Conservation (phyloP, 2,888 invertebrate genomes). For the Amphipyra tragopoginis region DNA sequence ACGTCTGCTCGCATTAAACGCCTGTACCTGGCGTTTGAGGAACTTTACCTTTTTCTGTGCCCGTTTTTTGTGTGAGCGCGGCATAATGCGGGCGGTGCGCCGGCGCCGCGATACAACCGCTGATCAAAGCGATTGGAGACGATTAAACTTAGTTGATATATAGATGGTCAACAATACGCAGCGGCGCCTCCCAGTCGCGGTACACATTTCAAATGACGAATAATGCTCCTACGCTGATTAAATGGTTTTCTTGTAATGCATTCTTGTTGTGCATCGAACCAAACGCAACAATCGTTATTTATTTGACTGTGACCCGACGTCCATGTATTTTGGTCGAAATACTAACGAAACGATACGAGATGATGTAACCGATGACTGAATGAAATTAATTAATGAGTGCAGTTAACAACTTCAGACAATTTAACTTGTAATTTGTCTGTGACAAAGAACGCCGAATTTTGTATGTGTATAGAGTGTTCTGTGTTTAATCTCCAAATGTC, state of each 20-base stretch:
- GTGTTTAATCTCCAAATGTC: too few relatives aligned
- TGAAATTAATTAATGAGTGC: slow-evolving; percentile 53
- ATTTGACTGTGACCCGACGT: slow-evolving; percentile 33
- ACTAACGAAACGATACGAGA: slow-evolving; percentile 36
- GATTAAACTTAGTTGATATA: slow-evolving; percentile 76
- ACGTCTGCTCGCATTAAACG: slow-evolving; percentile 67
- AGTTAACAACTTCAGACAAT: slow-evolving; percentile 52
- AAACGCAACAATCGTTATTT: slow-evolving; percentile 42
- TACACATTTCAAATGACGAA: slow-evolving; percentile 65
- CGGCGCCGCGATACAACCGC: slow-evolving; percentile 75
- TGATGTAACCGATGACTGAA: slow-evolving; percentile 54
- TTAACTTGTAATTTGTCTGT: slow-evolving; percentile 41
- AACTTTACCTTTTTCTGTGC: slow-evolving; percentile 69
- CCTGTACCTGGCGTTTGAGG: slow-evolving; percentile 76
- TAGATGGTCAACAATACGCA: slow-evolving; percentile 64
- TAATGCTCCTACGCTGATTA: slow-evolving; percentile 54
- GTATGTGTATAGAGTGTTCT: neutral
- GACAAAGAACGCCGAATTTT: slow-evolving; percentile 32
- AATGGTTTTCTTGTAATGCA: slow-evolving; percentile 60
- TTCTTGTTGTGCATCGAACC: slow-evolving; percentile 52
- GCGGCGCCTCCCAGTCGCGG: slow-evolving; percentile 69
- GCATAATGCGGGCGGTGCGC: slow-evolving; percentile 68
- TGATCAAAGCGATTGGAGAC: slow-evolving; percentile 82
- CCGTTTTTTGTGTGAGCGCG: slow-evolving; percentile 67
- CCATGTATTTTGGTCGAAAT: slow-evolving; percentile 46